Percentiles rank a stretch among this genome's conserved stretches.
phyloP scores from a whole-genome alignment of 1,140 invertebrate genomes.

The Drepana arcuata region DNA sequence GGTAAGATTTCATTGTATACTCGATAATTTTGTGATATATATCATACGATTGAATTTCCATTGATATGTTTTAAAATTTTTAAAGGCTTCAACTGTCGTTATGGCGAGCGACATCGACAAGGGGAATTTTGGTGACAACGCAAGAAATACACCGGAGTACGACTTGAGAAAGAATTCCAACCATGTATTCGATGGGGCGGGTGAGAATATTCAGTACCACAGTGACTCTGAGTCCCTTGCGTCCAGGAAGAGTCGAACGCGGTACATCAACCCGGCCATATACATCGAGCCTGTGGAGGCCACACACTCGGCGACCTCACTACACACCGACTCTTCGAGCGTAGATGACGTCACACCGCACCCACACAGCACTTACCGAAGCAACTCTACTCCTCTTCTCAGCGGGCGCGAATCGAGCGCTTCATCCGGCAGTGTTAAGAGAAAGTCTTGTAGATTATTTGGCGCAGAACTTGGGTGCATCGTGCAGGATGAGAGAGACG shows the following conservation, averaged over 20 bases:
- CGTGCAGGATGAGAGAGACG: slow-evolving; percentile 18
- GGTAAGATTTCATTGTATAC: slow-evolving; percentile 13
- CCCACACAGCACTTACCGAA: slow-evolving; percentile 50
- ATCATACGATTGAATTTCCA: slow-evolving; percentile 10
- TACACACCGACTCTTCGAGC: slow-evolving; percentile 38
- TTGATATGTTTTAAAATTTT: slow-evolving; percentile 28
- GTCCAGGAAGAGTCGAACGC: slow-evolving; percentile 50
- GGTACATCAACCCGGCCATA: slow-evolving; percentile 63
- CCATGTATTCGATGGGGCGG: slow-evolving; percentile 56
- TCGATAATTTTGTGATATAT: too few species aligned
- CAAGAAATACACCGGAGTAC: slow-evolving; percentile 25
- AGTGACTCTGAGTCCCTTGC: slow-evolving; percentile 53
- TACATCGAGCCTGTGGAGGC: slow-evolving; percentile 49
- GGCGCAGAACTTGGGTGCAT: slow-evolving; percentile 4
- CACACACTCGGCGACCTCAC: slow-evolving; percentile 45
- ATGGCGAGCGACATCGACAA: slow-evolving; percentile 50
- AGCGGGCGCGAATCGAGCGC: slow-evolving; percentile 42
- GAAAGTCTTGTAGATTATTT: slow-evolving; percentile 47
- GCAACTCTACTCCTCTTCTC: slow-evolving; percentile 56
- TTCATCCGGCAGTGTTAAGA: slow-evolving; percentile 46
- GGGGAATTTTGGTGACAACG: slow-evolving; percentile 52
- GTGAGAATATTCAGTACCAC: slow-evolving; percentile 53
- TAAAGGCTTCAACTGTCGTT: slow-evolving; percentile 15
- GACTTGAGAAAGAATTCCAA: slow-evolving; percentile 40
- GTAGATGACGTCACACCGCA: slow-evolving; percentile 55